Base-by-base conservation (phyloP, 1,140 invertebrate species). In the Drosophila elegans region DNA sequence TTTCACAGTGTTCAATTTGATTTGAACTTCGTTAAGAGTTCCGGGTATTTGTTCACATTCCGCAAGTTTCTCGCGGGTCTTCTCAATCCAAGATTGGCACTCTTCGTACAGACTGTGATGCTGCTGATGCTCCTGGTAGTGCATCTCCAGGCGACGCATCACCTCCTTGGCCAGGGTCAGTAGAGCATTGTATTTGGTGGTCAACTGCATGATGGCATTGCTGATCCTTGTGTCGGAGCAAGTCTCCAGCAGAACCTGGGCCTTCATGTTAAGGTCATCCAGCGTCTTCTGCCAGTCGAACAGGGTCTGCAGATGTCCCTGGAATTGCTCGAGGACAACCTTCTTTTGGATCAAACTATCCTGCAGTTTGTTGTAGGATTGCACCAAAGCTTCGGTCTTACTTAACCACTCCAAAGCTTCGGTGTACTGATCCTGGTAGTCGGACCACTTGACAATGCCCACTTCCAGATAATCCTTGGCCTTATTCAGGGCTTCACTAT, bases 211-310 rank as follows among this genome's bases (percentile, higher is more conserved):
- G 36, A 99, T 96, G 9, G 96, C 97, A 93, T 98, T 98, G 10
- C 97, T 98, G 39, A 99, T 96, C 74, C 97, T 94, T 0, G 98
- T 98, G 90, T 99, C 98, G 21, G 97, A 96, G 90, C 97, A 98
- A 0, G 97, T 98, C 93, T 98, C 97, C 9, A 98, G 91, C 13
- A 99, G 93, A 41, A 96, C 95, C 92, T 98, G 98, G 10, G 97
- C 98, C 84, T 95, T 96, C 94, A 98, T 96, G 88, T 98, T 98
- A n/a, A 99, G 93, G 74, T 96, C 95, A 92, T 99, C 98, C 34
- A 99, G 93, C 79, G 98, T 97, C 48, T 96, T 95, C 93, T 99
- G 98, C 97, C 98, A 98, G 77, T 98, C 97, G 84, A 98, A 97
- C 12, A 99, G 94, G 2, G 95, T 97, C 93, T 98, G 97, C 53